A percentile compares a stretch with the other conserved stretches of the same genome.
phyloP scores from a whole-genome alignment of 2,797 vertebrate genomes.

The Anableps anableps region DNA sequence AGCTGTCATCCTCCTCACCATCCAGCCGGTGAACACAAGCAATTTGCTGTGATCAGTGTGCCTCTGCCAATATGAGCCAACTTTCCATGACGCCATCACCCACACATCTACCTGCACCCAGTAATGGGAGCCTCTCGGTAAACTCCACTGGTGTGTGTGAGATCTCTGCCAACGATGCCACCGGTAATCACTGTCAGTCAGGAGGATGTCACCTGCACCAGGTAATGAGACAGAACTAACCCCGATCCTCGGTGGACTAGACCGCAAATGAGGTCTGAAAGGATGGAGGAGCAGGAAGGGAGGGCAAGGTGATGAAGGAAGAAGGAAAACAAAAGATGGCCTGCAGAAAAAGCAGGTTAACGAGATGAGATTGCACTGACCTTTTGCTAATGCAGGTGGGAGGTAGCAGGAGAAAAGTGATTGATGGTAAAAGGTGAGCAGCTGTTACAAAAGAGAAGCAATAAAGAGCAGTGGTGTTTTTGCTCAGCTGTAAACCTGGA shows the following conservation, averaged over 20 bases:
- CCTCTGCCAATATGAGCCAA: slow-evolving; percentile 56
- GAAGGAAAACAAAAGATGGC: slow-evolving; percentile 71
- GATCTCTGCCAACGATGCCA: slow-evolving; percentile 61
- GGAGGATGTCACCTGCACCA: slow-evolving; percentile 65
- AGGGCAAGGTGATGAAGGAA: slow-evolving; percentile 24
- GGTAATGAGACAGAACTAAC: slow-evolving; percentile 77
- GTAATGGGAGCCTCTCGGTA: slow-evolving; percentile 48
- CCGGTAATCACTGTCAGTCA: slow-evolving; percentile 68
- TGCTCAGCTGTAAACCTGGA: slow-evolving; percentile 41
- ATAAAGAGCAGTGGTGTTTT: slow-evolving; percentile 53
- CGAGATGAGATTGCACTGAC: slow-evolving; percentile 76
- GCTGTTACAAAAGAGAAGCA: slow-evolving; percentile 63
- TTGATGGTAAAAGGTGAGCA: slow-evolving; percentile 72
- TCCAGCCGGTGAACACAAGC: slow-evolving; percentile 50
- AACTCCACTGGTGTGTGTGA: slow-evolving; percentile 42
- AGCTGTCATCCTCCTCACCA: slow-evolving; percentile 63
- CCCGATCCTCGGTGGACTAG: slow-evolving; percentile 57
- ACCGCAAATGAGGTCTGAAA: slow-evolving; percentile 62
- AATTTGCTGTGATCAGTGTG: slow-evolving; percentile 59
- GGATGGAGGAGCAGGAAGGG: slow-evolving; percentile 21
- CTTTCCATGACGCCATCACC: slow-evolving; percentile 50
- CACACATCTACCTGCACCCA: slow-evolving; percentile 50
- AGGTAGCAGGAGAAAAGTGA: slow-evolving; percentile 65
- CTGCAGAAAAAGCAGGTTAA: slow-evolving; percentile 75
- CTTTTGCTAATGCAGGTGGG: slow-evolving; percentile 75